A percentile compares a stretch with the other conserved stretches of the same genome.
Conservation (phyloP, 92 coral and sea anemone species). For the Epizoanthus stellaris region DNA sequence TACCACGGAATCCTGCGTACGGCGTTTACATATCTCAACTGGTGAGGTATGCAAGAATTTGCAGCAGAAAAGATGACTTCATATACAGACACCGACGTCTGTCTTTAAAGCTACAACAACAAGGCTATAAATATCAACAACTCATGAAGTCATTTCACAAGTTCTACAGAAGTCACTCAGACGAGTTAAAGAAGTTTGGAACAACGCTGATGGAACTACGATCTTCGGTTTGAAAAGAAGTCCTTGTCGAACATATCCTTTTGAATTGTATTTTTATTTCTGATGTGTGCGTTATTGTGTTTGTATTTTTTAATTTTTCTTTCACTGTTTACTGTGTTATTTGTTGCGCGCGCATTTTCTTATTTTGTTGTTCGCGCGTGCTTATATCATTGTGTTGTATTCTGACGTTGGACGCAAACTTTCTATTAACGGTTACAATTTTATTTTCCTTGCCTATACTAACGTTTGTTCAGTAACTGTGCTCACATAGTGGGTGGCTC, state of each 20-base stretch:
- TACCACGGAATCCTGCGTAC: constrained; percentile 51
- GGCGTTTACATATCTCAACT: constrained; percentile 61
- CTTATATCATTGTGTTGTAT: constrained; percentile 26
- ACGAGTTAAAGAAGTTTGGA: constrained; percentile 34
- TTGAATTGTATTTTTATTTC: constrained; percentile 26
- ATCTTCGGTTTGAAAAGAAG: constrained; percentile 39
- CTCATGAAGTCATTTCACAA: constrained; percentile 43
- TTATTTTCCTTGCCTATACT: constrained; percentile 5
- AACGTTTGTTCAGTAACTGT: constrained; percentile 19
- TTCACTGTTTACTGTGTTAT: constrained; percentile 17
- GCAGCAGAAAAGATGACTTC: constrained; percentile 45
- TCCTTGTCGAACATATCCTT: constrained; percentile 31
- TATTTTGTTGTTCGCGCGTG: constrained; percentile 41
- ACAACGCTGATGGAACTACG: constrained; percentile 36
- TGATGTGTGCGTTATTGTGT: constrained; percentile 34
- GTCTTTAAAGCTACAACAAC: constrained; percentile 47
- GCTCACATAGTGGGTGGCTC: too few relatives aligned
- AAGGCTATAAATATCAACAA: constrained; percentile 54
- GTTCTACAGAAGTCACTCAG: constrained; percentile 45
- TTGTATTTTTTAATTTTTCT: constrained; percentile 22
- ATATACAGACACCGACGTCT: constrained; percentile 48
- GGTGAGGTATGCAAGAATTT: constrained; percentile 59
- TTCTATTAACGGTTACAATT: constrained; percentile 5
- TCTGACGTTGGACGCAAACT: not conserved
- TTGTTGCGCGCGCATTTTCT: too few relatives aligned